Percentiles rank a stretch among this genome's conserved stretches.
Evolutionary conservation across 2,888 invertebrate genomes (phyloP).

Genomic region (Megamerina dolium): DNA sequence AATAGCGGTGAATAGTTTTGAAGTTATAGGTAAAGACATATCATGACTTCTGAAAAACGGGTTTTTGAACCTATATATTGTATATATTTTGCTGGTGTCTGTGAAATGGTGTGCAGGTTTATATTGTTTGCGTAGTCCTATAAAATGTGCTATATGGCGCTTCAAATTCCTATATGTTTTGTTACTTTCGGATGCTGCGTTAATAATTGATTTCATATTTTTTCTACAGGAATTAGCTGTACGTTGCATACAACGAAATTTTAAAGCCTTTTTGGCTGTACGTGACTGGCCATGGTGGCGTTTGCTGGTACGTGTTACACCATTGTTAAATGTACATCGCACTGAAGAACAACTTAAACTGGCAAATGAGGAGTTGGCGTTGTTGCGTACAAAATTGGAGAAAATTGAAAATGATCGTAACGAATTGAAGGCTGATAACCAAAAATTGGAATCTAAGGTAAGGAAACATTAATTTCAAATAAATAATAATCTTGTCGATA

Average conservation of each 20-base stretch:
- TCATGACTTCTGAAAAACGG: too few relatives aligned
- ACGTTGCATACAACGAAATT: conserved; percentile 90
- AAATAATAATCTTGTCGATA: too few relatives aligned
- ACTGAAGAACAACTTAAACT: conserved; percentile 83
- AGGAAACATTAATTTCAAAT: conserved; percentile 46
- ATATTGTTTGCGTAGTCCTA: too few relatives aligned
- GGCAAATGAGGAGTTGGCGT: conserved; percentile 82
- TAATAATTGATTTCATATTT: neutral
- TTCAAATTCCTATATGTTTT: too few relatives aligned
- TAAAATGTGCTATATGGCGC: too few relatives aligned
- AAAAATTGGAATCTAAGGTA: conserved; percentile 87
- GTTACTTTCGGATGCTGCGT: neutral
- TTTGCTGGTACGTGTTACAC: conserved; percentile 83
- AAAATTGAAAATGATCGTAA: conserved; percentile 81
- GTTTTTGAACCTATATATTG: too few relatives aligned
- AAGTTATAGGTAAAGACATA: too few relatives aligned
- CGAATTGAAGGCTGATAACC: conserved; percentile 80
- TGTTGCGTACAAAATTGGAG: conserved; percentile 73
- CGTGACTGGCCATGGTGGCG: conserved; percentile 98
- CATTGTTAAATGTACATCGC: conserved; percentile 86
- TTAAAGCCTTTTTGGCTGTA: conserved; percentile 84
- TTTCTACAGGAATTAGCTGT: conserved; percentile 69
- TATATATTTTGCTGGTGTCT: too few relatives aligned
- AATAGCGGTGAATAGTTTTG: too few relatives aligned
- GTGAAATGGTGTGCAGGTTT: too few relatives aligned